These are phyloP conservation scores for Phalanger gymnotis DNA, from an alignment of 2,797 vertebrate genomes.

Conservation along the genomic window DNA sequence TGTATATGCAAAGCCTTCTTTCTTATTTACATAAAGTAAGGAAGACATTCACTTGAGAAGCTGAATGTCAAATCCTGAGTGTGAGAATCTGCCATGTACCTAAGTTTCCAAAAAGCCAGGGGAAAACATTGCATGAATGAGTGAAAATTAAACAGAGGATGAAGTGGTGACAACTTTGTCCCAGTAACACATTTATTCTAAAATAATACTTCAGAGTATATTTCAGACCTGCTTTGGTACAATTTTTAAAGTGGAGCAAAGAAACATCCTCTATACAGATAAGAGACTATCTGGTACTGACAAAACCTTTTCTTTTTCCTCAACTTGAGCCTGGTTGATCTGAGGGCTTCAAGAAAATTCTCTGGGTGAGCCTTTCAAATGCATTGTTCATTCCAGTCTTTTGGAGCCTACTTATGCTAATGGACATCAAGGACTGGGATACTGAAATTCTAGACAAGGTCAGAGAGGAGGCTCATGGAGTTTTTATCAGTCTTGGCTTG, in stretches of 20 bases:
- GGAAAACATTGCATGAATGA: background rate
- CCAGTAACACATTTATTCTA: background rate
- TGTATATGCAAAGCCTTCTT: background rate
- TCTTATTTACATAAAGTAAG: background rate
- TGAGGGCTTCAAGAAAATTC: conserved; percentile 12
- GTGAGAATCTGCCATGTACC: background rate
- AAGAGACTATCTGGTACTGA: background rate
- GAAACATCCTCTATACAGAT: background rate
- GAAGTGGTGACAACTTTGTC: background rate
- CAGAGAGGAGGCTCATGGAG: background rate
- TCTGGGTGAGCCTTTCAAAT: conserved; percentile 29
- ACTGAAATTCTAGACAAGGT: conserved; percentile 40
- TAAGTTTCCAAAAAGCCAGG: background rate
- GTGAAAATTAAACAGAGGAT: background rate
- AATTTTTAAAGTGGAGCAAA: background rate
- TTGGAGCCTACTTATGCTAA: conserved; percentile 1
- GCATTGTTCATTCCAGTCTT: background rate
- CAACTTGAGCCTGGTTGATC: background rate
- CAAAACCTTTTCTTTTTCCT: background rate
- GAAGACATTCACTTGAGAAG: conserved; percentile 9
- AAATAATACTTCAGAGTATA: background rate
- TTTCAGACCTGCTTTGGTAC: background rate
- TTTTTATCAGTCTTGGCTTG: background rate
- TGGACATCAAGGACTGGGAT: background rate
- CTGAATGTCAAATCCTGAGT: background rate